These are phyloP conservation scores for Willisornis vidua DNA, from an alignment of 2,113 vertebrate genomes.

Conservation along the genomic window DNA sequence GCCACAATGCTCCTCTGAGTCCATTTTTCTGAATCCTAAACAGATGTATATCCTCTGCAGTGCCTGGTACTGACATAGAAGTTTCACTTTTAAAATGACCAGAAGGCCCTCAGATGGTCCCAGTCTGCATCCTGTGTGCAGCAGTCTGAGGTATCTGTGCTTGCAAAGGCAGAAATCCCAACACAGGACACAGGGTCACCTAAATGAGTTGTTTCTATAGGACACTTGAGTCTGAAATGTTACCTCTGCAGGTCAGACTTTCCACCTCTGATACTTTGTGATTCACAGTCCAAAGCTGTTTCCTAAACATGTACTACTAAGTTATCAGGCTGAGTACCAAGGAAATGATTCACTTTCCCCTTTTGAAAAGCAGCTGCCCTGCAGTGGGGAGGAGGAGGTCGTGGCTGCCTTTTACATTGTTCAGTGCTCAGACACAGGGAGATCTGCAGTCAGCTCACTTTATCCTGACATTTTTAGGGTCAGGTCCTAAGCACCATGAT, in stretches of 20 bases:
- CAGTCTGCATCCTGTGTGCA: neutral
- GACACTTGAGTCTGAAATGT: neutral
- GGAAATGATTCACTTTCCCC: constrained; percentile 38
- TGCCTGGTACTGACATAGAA: neutral
- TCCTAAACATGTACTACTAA: constrained; percentile 2
- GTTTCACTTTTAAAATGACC: neutral
- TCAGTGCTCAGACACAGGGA: neutral
- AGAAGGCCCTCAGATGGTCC: neutral
- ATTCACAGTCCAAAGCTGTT: constrained; percentile 8
- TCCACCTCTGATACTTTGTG: neutral
- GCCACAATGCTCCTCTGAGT: neutral
- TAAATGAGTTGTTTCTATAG: neutral
- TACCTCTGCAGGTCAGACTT: neutral
- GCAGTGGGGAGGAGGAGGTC: neutral
- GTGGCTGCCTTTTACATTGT: neutral
- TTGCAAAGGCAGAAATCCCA: neutral
- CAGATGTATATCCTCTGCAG: neutral
- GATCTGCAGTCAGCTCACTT: neutral
- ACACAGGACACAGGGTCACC: neutral
- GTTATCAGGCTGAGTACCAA: constrained; percentile 21
- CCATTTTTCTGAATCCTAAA: neutral
- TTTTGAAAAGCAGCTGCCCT: neutral
- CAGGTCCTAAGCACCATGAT: neutral
- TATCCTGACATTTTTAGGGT: neutral
- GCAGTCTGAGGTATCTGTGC: neutral